Conservation (phyloP, 2,113 vertebrate species). For the Chlorocebus sabaeus region DNA sequence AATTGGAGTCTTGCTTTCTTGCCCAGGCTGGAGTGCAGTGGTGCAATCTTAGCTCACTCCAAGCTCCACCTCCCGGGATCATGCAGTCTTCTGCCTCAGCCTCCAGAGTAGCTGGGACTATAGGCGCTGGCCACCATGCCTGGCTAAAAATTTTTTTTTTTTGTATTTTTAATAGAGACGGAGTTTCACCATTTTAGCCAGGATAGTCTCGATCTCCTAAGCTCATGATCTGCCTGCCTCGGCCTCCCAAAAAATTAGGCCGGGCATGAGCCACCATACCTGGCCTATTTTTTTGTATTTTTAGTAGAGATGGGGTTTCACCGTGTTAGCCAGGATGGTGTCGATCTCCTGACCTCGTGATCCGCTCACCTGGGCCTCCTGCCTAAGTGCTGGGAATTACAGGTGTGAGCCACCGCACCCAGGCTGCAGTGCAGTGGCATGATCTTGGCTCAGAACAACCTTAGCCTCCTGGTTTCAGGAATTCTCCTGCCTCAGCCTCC, state of each 20-base stretch:
- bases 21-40: background rate
- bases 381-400: too few relatives aligned
- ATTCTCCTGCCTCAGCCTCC: too few relatives aligned
- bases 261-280: background rate
- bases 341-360: too few relatives aligned
- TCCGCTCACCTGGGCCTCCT: too few relatives aligned
- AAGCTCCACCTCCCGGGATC: background rate
- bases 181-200: background rate
- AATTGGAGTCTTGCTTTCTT: background rate
- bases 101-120: background rate
- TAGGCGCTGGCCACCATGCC: background rate
- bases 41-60: background rate
- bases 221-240: background rate
- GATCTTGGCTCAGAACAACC: background rate
- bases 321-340: too few relatives aligned
- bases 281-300: background rate
- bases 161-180: background rate
- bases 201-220: background rate
- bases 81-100: background rate
- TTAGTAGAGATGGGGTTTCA: too few relatives aligned
- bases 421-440: background rate
- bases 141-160: background rate
- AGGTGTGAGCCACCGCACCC: too few relatives aligned
- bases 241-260: background rate
- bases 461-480: background rate